phyloP scores from a whole-genome alignment of 37 sponge, comb jelly and placozoan genomes.

The Amphimedon queenslandica region DNA sequence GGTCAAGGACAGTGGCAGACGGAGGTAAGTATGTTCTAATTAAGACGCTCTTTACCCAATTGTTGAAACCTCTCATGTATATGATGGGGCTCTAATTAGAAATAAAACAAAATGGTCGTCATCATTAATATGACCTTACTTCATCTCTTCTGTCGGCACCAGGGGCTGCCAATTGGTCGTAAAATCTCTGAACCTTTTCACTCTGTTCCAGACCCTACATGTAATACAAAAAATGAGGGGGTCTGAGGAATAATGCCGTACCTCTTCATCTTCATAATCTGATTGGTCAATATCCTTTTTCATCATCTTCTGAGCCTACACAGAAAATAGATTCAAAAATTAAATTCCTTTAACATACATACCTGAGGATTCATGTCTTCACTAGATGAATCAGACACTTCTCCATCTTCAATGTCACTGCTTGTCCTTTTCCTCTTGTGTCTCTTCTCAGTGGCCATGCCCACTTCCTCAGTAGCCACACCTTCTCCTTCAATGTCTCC shows the following conservation, averaged over 20 bases:
- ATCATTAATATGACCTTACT: constrained; percentile 15
- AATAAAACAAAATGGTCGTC: background rate
- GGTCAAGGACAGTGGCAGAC: constrained; percentile 73
- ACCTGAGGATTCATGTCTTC: background rate
- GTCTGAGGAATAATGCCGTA: background rate
- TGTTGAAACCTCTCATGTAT: constrained; percentile 94
- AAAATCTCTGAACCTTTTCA: constrained; percentile 53
- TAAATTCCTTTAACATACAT: background rate
- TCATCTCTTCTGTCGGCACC: constrained; percentile 60
- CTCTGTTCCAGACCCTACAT: constrained; percentile 9
- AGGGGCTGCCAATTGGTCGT: constrained; percentile 58
- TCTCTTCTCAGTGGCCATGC: background rate
- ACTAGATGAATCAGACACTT: background rate
- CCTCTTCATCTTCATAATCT: background rate
- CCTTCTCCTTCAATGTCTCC: background rate
- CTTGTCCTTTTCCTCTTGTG: background rate
- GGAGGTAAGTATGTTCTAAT: constrained; percentile 65
- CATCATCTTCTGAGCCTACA: background rate
- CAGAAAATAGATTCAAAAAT: background rate
- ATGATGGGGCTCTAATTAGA: constrained; percentile 78
- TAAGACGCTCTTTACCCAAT: constrained; percentile 98
- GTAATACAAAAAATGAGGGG: background rate
- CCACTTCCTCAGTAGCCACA: background rate
- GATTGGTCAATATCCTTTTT: background rate
- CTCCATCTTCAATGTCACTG: constrained; percentile 20